Evolutionary conservation across 2,797 vertebrate species (phyloP).

Genomic region (Micropoecilia bifurca): DNA sequence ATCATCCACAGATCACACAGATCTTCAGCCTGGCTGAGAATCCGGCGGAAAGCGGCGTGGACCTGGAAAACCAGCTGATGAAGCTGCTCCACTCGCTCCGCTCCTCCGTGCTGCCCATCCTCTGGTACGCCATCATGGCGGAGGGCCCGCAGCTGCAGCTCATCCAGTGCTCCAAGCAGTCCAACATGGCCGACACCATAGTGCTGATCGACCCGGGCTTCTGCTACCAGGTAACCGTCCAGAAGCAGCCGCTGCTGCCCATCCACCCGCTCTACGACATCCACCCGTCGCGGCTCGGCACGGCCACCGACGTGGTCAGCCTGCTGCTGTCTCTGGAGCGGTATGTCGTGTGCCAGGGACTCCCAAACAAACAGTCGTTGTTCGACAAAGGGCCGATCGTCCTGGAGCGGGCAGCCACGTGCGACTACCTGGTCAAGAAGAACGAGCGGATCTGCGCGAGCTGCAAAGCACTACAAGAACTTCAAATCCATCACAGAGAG

Average conservation of each 20-base stretch:
- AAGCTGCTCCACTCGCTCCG: conserved; percentile 75
- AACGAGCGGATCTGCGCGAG: conserved; percentile 65
- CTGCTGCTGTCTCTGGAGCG: conserved; percentile 80
- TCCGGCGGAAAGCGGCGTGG: conserved; percentile 3
- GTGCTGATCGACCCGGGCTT: conserved; percentile 80
- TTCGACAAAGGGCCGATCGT: conserved; percentile 60
- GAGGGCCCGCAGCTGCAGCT: conserved; percentile 82
- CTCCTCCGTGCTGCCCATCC: conserved; percentile 67
- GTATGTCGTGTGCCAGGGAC: conserved; percentile 78
- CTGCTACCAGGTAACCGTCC: conserved; percentile 79
- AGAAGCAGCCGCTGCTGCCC: conserved; percentile 82
- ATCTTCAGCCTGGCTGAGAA: conserved; percentile 79
- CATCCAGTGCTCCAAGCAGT: conserved; percentile 83
- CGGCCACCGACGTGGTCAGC: conserved; percentile 61
- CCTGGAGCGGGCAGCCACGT: conserved; percentile 78
- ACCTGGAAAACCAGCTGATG: conserved; percentile 72
- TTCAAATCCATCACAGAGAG: conserved; percentile 26
- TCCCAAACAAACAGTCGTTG: conserved; percentile 38
- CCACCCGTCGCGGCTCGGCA: conserved; percentile 65
- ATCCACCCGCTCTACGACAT: conserved; percentile 79
- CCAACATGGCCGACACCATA: conserved; percentile 80
- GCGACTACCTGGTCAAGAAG: conserved; percentile 79
- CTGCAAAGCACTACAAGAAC: conserved; percentile 63
- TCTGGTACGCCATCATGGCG: conserved; percentile 82
- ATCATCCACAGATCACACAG: conserved; percentile 77